phyloP scores from a whole-genome alignment of 35 echinoderm and acorn worm genomes.

The Ophioderma brevispina region DNA sequence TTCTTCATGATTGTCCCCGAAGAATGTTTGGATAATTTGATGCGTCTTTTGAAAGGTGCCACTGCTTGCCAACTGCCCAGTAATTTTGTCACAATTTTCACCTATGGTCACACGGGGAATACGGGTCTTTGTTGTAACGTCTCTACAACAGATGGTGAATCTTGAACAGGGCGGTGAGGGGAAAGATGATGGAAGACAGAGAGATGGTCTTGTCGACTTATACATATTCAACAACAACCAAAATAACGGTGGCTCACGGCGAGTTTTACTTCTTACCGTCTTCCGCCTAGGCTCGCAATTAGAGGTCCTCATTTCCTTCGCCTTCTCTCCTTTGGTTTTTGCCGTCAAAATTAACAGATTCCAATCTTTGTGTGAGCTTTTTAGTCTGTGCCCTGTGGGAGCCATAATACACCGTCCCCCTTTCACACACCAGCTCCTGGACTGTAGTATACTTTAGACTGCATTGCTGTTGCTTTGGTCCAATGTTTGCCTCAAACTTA shows the following conservation, averaged over 20 bases:
- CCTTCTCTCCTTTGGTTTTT: background rate
- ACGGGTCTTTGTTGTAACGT: background rate
- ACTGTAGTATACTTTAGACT: too few species aligned
- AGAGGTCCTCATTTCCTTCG: background rate
- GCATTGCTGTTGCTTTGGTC: too few species aligned
- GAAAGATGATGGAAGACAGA: too few species aligned
- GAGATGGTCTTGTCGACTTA: too few species aligned
- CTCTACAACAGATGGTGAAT: background rate
- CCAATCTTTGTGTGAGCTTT: background rate
- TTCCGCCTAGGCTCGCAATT: background rate
- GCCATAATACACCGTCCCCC: too few species aligned
- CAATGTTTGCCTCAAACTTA: too few species aligned
- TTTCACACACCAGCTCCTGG: too few species aligned
- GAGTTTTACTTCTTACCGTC: background rate
- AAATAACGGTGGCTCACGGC: too few species aligned
- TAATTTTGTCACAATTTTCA: too few species aligned
- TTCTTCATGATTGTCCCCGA: background rate
- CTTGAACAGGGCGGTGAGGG: too few species aligned
- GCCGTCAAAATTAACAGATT: conserved; percentile 13
- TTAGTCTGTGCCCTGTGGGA: too few species aligned
- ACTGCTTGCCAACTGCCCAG: background rate
- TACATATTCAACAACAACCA: too few species aligned
- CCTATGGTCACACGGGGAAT: background rate
- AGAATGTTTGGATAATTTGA: conserved; percentile 8
- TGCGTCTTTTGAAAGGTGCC: background rate